phyloP scores from a whole-genome alignment of 2,888 invertebrate species.

The Himalopsyche tibetana region DNA sequence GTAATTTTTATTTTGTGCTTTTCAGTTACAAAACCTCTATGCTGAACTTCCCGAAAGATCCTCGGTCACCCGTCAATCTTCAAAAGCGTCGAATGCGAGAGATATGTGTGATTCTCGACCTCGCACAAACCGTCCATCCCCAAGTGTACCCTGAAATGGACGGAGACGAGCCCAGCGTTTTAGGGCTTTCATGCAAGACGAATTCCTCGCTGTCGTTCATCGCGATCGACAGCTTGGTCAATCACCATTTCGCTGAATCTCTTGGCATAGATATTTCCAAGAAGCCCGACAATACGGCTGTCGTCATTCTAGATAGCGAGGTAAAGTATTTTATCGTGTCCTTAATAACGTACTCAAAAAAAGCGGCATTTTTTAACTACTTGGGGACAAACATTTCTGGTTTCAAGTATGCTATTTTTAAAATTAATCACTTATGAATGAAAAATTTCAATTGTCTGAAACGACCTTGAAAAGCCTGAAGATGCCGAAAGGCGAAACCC shows the following conservation, averaged over 20 bases:
- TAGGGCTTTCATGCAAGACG: slow-evolving; percentile 75
- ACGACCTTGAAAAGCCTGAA: too few relatives aligned
- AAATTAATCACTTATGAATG: too few relatives aligned
- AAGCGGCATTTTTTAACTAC: too few relatives aligned
- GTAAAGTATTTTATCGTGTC: slow-evolving; percentile 71
- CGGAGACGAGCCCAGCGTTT: slow-evolving; percentile 70
- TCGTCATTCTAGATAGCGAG: slow-evolving; percentile 83
- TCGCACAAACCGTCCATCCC: slow-evolving; percentile 72
- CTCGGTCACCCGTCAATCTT: slow-evolving; percentile 76
- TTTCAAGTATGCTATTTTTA: too few relatives aligned
- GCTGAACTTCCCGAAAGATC: slow-evolving; percentile 75
- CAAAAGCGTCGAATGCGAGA: slow-evolving; percentile 72
- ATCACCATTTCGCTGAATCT: slow-evolving; percentile 85
- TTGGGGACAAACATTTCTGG: too few relatives aligned
- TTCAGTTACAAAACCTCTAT: slow-evolving; percentile 74
- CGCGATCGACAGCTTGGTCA: slow-evolving; percentile 84
- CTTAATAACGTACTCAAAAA: too few relatives aligned
- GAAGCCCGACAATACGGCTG: slow-evolving; percentile 80
- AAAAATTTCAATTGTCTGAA: too few relatives aligned
- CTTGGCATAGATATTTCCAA: slow-evolving; percentile 83
- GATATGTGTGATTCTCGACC: slow-evolving; percentile 71
- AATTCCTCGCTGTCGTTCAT: slow-evolving; percentile 81
- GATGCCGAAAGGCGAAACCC: too few relatives aligned
- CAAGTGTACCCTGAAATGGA: slow-evolving; percentile 70
- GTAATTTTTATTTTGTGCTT: slow-evolving; percentile 53